Percentiles rank a stretch among this genome's conserved stretches.
These are phyloP conservation scores for Vicugna pacos DNA, from an alignment of 2,113 vertebrate species.

Conservation along the genomic window DNA sequence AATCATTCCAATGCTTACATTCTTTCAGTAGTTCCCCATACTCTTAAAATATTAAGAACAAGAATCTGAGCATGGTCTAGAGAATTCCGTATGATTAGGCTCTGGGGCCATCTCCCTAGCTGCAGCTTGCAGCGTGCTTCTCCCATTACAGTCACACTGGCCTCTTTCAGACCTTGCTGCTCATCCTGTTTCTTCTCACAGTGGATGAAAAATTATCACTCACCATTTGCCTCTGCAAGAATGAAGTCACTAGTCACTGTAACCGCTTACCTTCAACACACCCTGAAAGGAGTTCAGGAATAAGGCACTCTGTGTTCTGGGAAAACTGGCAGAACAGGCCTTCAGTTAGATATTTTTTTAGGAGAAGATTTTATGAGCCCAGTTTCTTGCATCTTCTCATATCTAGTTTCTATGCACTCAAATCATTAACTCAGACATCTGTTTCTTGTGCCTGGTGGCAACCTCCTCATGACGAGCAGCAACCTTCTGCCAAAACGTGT, in stretches of 20 bases:
- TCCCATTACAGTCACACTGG: not conserved
- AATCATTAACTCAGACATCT: not conserved
- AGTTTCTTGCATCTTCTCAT: not conserved
- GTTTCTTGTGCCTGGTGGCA: not conserved
- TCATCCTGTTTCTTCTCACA: not conserved
- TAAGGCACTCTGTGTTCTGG: not conserved
- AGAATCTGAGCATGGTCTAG: not conserved
- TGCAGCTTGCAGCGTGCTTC: not conserved
- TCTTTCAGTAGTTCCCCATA: not conserved
- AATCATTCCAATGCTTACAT: not conserved
- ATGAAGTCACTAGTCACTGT: not conserved
- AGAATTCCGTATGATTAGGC: not conserved
- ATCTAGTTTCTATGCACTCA: not conserved
- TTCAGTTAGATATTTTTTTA: not conserved
- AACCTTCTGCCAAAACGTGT: not conserved
- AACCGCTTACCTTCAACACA: not conserved
- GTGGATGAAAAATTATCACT: not conserved
- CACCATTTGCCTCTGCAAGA: not conserved
- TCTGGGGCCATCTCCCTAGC: not conserved
- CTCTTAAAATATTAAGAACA: constrained; percentile 15
- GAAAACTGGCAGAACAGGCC: not conserved
- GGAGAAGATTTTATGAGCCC: not conserved
- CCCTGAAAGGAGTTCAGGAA: not conserved
- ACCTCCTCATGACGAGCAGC: not conserved
- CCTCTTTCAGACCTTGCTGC: not conserved